phyloP scores from a whole-genome alignment of 2,113 vertebrate genomes.

The Corythornis vintsioides region DNA sequence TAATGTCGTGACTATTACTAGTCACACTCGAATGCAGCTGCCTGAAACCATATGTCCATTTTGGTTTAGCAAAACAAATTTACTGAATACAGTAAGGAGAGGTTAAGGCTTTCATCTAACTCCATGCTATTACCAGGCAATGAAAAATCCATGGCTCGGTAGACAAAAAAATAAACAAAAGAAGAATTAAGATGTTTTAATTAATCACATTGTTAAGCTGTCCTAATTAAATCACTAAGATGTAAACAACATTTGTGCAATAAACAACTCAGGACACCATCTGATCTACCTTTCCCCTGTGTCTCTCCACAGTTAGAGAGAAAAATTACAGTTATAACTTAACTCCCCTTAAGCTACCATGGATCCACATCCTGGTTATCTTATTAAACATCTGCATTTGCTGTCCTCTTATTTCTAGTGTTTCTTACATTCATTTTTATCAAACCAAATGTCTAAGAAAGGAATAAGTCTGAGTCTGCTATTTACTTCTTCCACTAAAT shows the following conservation, averaged over 20 bases:
- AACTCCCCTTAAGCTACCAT: not conserved
- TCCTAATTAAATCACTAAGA: not conserved
- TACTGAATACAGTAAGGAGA: not conserved
- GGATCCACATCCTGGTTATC: not conserved
- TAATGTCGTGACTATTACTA: not conserved
- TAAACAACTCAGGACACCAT: not conserved
- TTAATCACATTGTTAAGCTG: not conserved
- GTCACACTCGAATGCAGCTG: not conserved
- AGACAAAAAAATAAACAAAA: not conserved
- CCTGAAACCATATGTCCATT: not conserved
- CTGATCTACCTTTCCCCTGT: not conserved
- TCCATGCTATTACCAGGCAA: not conserved
- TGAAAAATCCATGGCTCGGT: not conserved
- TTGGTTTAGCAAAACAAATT: slow-evolving; percentile 10
- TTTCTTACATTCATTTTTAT: not conserved
- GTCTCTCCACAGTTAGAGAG: not conserved
- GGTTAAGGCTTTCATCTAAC: not conserved
- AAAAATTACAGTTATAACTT: not conserved
- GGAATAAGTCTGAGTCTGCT: not conserved
- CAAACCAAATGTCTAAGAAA: not conserved
- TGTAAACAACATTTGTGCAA: not conserved
- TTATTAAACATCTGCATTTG: not conserved
- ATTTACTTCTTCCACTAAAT: not conserved
- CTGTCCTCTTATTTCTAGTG: not conserved
- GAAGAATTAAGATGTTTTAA: not conserved